Base-by-base conservation (phyloP, 2,888 invertebrate species). In the Habrosyne pyritoides region DNA sequence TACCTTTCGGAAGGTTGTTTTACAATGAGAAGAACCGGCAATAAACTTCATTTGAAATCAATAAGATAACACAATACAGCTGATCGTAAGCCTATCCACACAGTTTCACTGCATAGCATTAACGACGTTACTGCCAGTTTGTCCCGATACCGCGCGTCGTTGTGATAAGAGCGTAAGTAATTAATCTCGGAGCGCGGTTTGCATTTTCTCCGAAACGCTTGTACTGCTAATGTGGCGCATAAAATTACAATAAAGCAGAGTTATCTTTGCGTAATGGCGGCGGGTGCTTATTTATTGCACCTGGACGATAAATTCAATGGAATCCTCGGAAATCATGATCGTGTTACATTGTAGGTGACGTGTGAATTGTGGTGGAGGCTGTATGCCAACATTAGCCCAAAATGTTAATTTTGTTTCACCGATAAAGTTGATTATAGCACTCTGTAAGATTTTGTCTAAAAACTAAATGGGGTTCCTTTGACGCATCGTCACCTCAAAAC, bases 211-310 rank as follows among this genome's bases (percentile, higher is more conserved):
- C 10, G 18, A 26, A 18, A 28, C 50, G 28, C 18, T 42, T 18
- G 42, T 42, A 42, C 42, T 42, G 77, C 77, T 86, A 85, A 83
- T 77, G 80, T 77, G 71, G 72, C 74, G 86, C 84, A 87, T 87
- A 71, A 71, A 73, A 87, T 87, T 84, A 85, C 87, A 81, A 87
- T 87, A 86, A 87, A 86, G 73, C 78, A 80, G 81, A 75, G 79
- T 83, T 87, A 87, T 86, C 85, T 83, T 57, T 55, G 46, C 55
- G 66, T 73, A 71, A 86, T 82, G 83, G 82, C 72, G 67, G 57
- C 70, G 73, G 77, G 78, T 69, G 75, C 71, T 82, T 83, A 84
- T 85, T 83, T 84, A 85, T 85, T 70, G 75, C 77, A 77, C 76
- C 78, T 79, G 73, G 54, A 59, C 76, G 69, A 73, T 73, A 71